Percentiles rank a stretch among this genome's conserved stretches.
phyloP scores from a whole-genome alignment of 2,113 vertebrate species.

The Seriola rivoliana region DNA sequence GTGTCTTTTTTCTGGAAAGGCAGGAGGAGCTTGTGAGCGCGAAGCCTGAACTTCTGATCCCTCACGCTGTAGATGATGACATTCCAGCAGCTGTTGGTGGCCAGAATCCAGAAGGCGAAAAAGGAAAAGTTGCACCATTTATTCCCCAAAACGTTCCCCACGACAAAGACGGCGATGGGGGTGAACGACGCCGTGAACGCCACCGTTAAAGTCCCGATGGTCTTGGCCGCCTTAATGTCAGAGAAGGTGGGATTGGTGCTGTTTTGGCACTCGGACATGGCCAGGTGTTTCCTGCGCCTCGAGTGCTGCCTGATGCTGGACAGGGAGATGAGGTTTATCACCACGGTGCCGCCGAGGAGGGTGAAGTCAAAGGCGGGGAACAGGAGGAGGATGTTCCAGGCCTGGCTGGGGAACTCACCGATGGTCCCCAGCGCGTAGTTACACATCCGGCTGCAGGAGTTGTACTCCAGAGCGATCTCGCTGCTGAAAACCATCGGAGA shows the following conservation, averaged over 20 bases:
- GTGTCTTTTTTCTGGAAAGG: slow-evolving; percentile 47
- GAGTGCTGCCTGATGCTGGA: slow-evolving; percentile 86
- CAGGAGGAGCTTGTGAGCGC: slow-evolving; percentile 81
- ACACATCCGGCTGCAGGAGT: slow-evolving; percentile 87
- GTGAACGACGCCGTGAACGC: slow-evolving; percentile 86
- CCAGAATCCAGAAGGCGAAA: slow-evolving; percentile 87
- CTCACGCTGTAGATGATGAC: slow-evolving; percentile 86
- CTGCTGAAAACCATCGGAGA: slow-evolving; percentile 83
- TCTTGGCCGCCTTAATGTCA: slow-evolving; percentile 87
- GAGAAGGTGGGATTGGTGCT: slow-evolving; percentile 82
- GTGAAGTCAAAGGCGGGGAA: slow-evolving; percentile 87
- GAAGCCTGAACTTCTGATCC: slow-evolving; percentile 84
- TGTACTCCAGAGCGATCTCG: slow-evolving; percentile 85
- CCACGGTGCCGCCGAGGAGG: slow-evolving; percentile 82
- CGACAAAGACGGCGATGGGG: slow-evolving; percentile 86
- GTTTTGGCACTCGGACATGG: slow-evolving; percentile 73
- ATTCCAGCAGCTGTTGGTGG: slow-evolving; percentile 87
- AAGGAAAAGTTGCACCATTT: slow-evolving; percentile 87
- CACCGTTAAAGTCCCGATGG: slow-evolving; percentile 84
- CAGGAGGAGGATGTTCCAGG: slow-evolving; percentile 85
- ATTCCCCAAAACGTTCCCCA: slow-evolving; percentile 86
- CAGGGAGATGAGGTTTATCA: slow-evolving; percentile 85
- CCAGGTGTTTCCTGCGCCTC: slow-evolving; percentile 80
- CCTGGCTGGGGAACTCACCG: slow-evolving; percentile 69
- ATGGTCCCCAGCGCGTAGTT: slow-evolving; percentile 80